These are phyloP conservation scores for Ataeniobius toweri DNA, from an alignment of 2,797 vertebrate species.

Conservation along the genomic window DNA sequence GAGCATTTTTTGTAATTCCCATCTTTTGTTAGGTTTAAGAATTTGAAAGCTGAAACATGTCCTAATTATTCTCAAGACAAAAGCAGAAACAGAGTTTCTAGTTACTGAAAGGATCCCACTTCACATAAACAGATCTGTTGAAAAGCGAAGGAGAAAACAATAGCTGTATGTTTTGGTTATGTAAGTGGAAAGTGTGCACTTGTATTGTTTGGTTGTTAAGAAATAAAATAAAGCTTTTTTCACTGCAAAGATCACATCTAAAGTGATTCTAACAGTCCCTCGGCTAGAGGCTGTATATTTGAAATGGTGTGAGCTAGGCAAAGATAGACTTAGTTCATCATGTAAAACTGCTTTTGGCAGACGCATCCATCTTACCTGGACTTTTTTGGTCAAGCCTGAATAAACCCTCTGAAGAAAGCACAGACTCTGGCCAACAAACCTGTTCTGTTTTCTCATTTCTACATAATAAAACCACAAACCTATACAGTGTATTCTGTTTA, in stretches of 20 bases:
- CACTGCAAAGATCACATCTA: not conserved
- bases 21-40: not conserved
- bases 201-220: not conserved
- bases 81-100: not conserved
- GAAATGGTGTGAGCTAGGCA: not conserved
- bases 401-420: not conserved
- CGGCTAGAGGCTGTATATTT: not conserved
- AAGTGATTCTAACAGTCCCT: not conserved
- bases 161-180: not conserved
- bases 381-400: too few species aligned
- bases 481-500: not conserved
- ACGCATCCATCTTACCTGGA: too few species aligned
- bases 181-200: not conserved
- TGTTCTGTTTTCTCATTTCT: not conserved
- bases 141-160: not conserved
- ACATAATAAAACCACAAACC: not conserved
- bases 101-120: not conserved
- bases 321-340: not conserved
- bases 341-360: not conserved
- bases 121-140: not conserved
- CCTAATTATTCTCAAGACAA: not conserved
- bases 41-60: not conserved
- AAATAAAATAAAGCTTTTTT: not conserved
- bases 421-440: not conserved
- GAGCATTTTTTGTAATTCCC: not conserved